Evolutionary conservation across 2,888 invertebrate species (phyloP), one percentile per base, ranked within the genome.

Genomic region (Mesopsocus fuscifrons): DNA sequence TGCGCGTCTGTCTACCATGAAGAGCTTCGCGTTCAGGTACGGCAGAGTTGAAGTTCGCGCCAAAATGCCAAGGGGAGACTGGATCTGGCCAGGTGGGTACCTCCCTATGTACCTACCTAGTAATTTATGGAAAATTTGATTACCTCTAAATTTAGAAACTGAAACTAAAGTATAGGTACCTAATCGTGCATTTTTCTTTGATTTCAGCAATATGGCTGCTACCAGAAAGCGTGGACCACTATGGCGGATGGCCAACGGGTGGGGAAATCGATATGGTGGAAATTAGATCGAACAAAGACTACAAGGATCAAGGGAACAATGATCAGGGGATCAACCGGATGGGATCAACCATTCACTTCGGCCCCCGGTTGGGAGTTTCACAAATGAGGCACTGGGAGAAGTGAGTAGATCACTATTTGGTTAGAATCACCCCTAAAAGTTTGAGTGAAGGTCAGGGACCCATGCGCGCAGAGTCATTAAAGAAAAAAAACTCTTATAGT

Each of bases 221-320:
- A 65, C 79, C 80, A 1, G 62, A 66, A 1, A 56, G 65, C 54
- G n/a, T 20, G 4, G 72, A 74, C 52, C 56, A 56, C 0, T 80
- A 80, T 55, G 77, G 78, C 2, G 57, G 61, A 1, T 79, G 78
- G 78, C 78, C 78, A 1, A 56, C 70, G 3, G 77, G 77, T 17
- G 80, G 79, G 3, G 78, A 79, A 61, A 78, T 80, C 46, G 77
- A 79, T 53, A 57, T 81, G 30, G 60, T 71, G 45, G 78, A 79
- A 56, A 67, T 71, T 20, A 66, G 77, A 33, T 78, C 79, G 40
- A 75, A 75, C 55, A 61, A 62, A 21, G 56, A 68, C 17, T 47
- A 55, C 61, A 49, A 47, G 42, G 45, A 49, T 34, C 21, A 21
- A 15, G 41, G 48, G 4, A 35, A 44, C 23, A 49, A 50, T 5